These are phyloP conservation scores for Aplocera efformata DNA, from an alignment of 2,888 invertebrate genomes.

Conservation along the genomic window DNA sequence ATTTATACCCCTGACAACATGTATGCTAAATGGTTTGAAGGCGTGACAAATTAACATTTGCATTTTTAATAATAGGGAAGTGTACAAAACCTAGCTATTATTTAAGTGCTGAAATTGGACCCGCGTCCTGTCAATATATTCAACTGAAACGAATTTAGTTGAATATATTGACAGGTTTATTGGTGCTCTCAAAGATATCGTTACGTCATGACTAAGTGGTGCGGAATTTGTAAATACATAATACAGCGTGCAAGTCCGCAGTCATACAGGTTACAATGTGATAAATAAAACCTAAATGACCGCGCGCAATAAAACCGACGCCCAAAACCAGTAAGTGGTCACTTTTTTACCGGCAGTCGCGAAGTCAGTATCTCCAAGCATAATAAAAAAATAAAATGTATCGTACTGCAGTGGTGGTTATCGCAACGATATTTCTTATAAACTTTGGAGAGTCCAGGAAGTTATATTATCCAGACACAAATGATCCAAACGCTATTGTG, in stretches of 20 bases:
- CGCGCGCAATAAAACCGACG: conserved; percentile 17
- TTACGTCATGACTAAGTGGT: conserved; percentile 9
- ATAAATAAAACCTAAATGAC: conserved; percentile 3
- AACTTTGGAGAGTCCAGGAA: conserved; percentile 22
- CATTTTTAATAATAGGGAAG: too few relatives aligned
- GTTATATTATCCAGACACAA: conserved; percentile 40
- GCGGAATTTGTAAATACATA: conserved; percentile 8
- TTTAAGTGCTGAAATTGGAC: too few relatives aligned
- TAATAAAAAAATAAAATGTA: conserved; percentile 10
- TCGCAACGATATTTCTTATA: conserved; percentile 17
- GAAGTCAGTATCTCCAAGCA: conserved; percentile 10
- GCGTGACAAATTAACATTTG: too few relatives aligned
- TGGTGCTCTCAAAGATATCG: too few relatives aligned
- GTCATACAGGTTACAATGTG: background rate
- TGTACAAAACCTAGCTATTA: too few relatives aligned
- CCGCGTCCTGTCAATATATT: too few relatives aligned
- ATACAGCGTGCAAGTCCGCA: conserved; percentile 7
- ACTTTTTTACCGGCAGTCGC: conserved; percentile 23
- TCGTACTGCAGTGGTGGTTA: conserved; percentile 7
- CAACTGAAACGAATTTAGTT: too few relatives aligned
- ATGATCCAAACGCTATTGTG: conserved; percentile 48
- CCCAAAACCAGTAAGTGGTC: conserved; percentile 18
- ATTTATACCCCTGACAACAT: too few relatives aligned
- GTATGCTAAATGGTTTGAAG: too few relatives aligned
- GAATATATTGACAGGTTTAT: too few relatives aligned